Evolutionary conservation across 2,888 invertebrate genomes (phyloP), one percentile per base, ranked within the genome.

Genomic region (Drosophila mimica): DNA sequence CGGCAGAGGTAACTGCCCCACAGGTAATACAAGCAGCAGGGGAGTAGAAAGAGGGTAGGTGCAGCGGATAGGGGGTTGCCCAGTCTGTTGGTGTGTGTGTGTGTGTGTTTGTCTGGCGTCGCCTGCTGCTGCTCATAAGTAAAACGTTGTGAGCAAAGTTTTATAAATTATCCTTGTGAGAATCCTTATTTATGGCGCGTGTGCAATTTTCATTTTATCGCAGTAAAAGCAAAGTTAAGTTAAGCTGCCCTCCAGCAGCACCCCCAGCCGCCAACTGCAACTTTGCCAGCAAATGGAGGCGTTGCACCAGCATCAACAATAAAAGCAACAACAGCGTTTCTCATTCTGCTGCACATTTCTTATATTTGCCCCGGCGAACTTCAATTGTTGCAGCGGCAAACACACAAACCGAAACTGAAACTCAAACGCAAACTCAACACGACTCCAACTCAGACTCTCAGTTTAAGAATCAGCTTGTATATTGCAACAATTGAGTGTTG

Each of bases 191-290:
- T 93, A 93, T 93, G 84, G 89, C 86, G 90, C 88, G 90, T 92
- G 92, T 92, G 92, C 91, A 92, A 92, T 92, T 93, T 92, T 93
- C 91, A 92, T 93, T 93, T 93, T 92, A 92, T 92, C 92, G 91
- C 91, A 91, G 90, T 82, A 91, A 91, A 91, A 92, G 91, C 91
- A 92, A 92, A 92, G 91, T 90, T 91, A 89, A 91, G 83, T 86
- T 89, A 86, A 89, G 91, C 89, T 89, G 80, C 81, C 73, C 57
- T 30, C 40, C 57, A 57, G 57, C 57, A 40, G 8, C 38, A 40
- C 54, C 38, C 20, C 20, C 46, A 28, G 17, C 53, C 53, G 36
- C 66, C 46, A 54, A 63, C 62, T 74, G 69, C 74, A 74, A 65
- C 84, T 88, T 74, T 74, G 74, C 70, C 62, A 72, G 76, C 74